These are phyloP conservation scores for Pelodytes ibericus DNA, from an alignment of 2,797 vertebrate species.

Conservation along the genomic window DNA sequence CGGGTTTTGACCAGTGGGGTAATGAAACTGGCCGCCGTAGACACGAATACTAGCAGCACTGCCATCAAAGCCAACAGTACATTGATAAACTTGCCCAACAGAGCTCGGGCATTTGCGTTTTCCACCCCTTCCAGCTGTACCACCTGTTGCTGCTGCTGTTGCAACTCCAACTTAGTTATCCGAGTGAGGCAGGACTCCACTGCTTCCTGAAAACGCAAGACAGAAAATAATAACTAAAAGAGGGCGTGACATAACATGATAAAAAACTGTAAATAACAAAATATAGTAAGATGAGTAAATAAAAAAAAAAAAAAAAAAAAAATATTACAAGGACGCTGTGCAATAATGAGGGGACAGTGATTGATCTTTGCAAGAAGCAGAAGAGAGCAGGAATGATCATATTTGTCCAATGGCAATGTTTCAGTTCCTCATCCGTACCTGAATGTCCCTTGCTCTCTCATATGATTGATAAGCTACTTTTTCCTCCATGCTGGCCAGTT, in stretches of 20 bases:
- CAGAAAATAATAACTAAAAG: slow-evolving; percentile 1
- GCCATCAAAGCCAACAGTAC: slow-evolving; percentile 97
- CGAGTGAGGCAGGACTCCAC: slow-evolving; percentile 96
- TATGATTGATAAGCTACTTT: slow-evolving; percentile 98
- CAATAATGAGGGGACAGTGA: too few relatives aligned
- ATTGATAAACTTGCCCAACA: slow-evolving; percentile 98
- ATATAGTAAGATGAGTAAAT: background rate
- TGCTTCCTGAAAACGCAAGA: slow-evolving; percentile 80
- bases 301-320: background rate
- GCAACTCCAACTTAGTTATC: slow-evolving; percentile 94
- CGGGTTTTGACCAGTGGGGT: slow-evolving; percentile 97
- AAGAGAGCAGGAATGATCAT: too few relatives aligned
- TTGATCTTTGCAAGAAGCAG: too few relatives aligned
- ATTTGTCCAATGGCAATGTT: background rate
- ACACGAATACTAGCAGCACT: slow-evolving; percentile 96
- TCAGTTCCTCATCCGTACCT: slow-evolving; percentile 76
- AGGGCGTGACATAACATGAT: background rate
- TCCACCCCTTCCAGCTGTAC: slow-evolving; percentile 97
- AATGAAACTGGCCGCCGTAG: slow-evolving; percentile 97
- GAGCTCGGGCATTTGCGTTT: slow-evolving; percentile 93
- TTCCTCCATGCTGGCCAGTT: slow-evolving; percentile 98
- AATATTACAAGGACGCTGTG: too few relatives aligned
- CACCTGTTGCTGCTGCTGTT: slow-evolving; percentile 98
- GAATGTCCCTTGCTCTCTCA: slow-evolving; percentile 94
- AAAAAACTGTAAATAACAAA: background rate